A percentile compares a stretch with the other conserved stretches of the same genome.
Conservation (phyloP, 2,797 vertebrate genomes). For the Tadarida brasiliensis region DNA sequence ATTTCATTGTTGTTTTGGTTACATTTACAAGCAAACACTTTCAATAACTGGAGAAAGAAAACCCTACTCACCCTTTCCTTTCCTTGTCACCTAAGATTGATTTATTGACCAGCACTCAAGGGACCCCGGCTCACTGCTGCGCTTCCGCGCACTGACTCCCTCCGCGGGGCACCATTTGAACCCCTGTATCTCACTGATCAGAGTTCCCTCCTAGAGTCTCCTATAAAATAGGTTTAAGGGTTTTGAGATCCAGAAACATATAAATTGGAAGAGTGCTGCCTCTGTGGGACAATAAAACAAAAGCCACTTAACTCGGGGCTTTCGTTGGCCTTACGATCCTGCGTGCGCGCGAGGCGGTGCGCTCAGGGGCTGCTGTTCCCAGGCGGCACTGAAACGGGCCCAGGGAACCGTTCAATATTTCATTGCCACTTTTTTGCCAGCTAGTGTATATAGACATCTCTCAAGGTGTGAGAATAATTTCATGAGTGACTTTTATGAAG, state of each 20-base stretch:
- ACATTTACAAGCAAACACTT: neutral
- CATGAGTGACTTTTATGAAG: neutral
- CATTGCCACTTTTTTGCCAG: neutral
- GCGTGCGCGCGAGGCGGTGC: neutral
- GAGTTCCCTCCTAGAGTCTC: neutral
- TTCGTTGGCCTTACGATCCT: slow-evolving; percentile 59
- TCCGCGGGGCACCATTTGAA: neutral
- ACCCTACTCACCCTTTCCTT: accelerated
- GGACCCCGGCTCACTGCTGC: accelerated
- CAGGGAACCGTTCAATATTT: slow-evolving; percentile 1
- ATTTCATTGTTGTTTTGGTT: neutral
- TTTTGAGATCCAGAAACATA: slow-evolving; percentile 38
- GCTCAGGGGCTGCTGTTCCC: neutral
- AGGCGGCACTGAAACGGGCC: neutral
- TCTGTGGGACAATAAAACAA: neutral
- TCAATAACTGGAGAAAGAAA: neutral
- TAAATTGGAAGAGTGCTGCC: slow-evolving; percentile 27
- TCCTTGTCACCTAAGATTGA: neutral
- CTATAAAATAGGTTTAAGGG: neutral
- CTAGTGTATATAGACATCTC: neutral
- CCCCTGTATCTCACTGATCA: neutral
- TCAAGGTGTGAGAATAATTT: neutral
- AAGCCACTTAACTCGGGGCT: neutral
- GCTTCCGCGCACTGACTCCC: neutral
- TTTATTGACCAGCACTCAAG: neutral